phyloP scores from a whole-genome alignment of 35 echinoderm and acorn worm genomes.

The Ophioderma brevispina region DNA sequence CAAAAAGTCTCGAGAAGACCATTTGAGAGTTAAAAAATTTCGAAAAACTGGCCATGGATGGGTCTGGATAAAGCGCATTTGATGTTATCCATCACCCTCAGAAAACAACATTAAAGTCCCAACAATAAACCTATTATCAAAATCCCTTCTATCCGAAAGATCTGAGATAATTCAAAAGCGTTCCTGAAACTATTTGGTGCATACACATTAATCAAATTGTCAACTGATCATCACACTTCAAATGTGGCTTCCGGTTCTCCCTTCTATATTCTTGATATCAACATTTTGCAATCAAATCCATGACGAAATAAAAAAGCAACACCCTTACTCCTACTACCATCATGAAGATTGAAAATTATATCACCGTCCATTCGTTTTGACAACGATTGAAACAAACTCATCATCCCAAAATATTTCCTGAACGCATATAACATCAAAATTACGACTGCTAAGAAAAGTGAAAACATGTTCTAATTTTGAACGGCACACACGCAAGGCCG shows the following conservation, averaged over 20 bases:
- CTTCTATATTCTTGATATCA: not conserved
- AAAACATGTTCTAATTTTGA: not conserved
- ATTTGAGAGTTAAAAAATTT: no score
- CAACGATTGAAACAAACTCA: not conserved
- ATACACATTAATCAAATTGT: not conserved
- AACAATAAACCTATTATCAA: no score
- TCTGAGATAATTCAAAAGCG: no score
- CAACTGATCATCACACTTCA: not conserved
- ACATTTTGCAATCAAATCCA: not conserved
- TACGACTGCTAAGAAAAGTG: not conserved
- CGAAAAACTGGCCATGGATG: no score
- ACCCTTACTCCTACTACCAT: not conserved
- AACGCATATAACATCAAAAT: constrained; percentile 18
- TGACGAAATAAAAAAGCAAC: not conserved
- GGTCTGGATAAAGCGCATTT: no score
- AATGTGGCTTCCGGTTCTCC: not conserved
- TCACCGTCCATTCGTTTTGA: not conserved
- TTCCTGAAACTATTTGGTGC: not conserved
- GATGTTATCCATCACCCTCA: no score
- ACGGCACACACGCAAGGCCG: no score
- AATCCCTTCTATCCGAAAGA: no score
- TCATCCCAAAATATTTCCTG: constrained; percentile 24
- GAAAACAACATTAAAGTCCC: no score
- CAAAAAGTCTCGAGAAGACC: no score
- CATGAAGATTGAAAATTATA: not conserved